Evolutionary conservation across 92 coral and sea anemone genomes (phyloP), one percentile per base, ranked within the genome.

Genomic region (Diadumene lineata): DNA sequence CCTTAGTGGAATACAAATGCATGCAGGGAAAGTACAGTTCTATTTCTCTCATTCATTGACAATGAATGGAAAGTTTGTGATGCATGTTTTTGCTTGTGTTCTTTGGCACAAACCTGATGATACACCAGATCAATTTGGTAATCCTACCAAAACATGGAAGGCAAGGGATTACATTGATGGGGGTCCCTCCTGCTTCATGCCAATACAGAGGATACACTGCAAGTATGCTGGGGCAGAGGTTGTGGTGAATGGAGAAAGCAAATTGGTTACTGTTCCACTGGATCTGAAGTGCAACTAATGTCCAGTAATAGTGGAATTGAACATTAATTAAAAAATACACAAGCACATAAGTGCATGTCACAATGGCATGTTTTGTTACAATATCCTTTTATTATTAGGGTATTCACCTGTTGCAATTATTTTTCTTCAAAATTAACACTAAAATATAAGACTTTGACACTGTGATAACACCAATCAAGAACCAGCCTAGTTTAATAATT

Each of bases 11-110:
- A 33, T 23, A 24, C 1, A 66, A 33, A 34, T 66, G 0, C 43
- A 66, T 66, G 72, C 72, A 66, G 72, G 72, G 23, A 38, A 66
- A 66, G 72, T 66, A 55, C 53, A 70, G 17, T 70, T 29, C 62
- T 48, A 53, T 48, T 48, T 70, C 53, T 70, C 75, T 26, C 75
- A 70, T 70, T 70, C 75, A 10, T 70, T 70, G 31, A 11, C 7
- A 53, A 13, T 70, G 63, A 70, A 70, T 70, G 75, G 75, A 53
- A 70, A 24, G 25, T 70, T 24, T 28, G 15, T 46, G 44, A 24
- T 53, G 34, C 90, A 86, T 66, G 73, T 66, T 17, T 86, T 81
- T 86, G 90, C 90, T 0, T 76, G 78, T 76, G 90, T 86, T 46
- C 63, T 69, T n/a, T 81, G 90, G 90, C 74, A 69, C 34, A 81